Percentiles rank a stretch among this genome's conserved stretches.
phyloP scores from a whole-genome alignment of 2,888 invertebrate species.

The Macrophya annulata region DNA sequence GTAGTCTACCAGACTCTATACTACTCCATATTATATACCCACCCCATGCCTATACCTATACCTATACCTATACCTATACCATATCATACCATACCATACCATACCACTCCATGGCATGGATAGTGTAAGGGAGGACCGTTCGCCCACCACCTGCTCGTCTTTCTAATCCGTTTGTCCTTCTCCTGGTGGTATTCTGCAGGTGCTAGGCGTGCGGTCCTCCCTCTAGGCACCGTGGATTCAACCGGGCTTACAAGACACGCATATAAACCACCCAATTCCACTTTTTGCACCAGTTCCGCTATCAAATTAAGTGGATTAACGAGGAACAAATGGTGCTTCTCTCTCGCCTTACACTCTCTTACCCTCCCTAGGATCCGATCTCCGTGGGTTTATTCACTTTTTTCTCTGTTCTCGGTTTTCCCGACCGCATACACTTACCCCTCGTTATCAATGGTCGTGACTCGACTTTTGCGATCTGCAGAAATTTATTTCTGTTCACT shows the following conservation, averaged over 20 bases:
- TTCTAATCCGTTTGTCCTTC: constrained; percentile 48
- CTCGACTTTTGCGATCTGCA: constrained; percentile 39
- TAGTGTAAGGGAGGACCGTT: background rate
- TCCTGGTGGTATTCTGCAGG: constrained; percentile 25
- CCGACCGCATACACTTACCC: background rate
- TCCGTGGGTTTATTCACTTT: background rate
- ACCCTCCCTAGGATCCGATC: background rate
- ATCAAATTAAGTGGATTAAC: constrained; percentile 50
- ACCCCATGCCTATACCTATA: background rate
- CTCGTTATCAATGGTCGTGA: constrained; percentile 50
- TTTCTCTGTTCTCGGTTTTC: constrained; percentile 3
- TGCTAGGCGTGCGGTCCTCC: background rate
- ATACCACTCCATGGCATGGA: background rate
- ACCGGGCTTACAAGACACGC: constrained; percentile 47
- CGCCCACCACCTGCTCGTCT: constrained; percentile 36
- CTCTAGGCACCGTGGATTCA: constrained; percentile 15
- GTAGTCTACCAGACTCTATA: constrained; percentile 42
- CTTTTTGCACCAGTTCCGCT: constrained; percentile 36
- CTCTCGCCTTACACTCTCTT: background rate
- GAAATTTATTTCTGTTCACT: constrained; percentile 26
- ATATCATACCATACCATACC: background rate
- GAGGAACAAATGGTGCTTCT: constrained; percentile 43
- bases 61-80: background rate
- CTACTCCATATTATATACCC: background rate
- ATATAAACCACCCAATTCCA: constrained; percentile 45